Conservation (phyloP, 2,888 invertebrate genomes). For the Euplagia quadripunctaria region DNA sequence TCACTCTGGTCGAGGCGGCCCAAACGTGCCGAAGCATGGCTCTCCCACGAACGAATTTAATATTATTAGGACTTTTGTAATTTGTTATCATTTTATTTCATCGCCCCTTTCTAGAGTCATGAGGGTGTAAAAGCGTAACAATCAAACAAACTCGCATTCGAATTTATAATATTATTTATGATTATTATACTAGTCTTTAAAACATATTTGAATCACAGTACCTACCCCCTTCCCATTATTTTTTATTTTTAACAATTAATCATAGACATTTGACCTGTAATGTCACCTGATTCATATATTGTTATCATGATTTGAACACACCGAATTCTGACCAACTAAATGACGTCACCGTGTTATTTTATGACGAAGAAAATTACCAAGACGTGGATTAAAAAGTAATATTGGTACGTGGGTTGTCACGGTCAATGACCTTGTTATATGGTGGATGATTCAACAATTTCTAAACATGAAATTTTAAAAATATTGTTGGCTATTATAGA, state of each 20-base stretch:
- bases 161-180: too few species aligned
- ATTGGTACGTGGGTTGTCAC: not conserved
- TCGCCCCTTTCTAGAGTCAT: too few species aligned
- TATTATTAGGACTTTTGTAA: too few species aligned
- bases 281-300: constrained; percentile 1
- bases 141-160: too few species aligned
- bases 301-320: not conserved
- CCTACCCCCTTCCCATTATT: not conserved
- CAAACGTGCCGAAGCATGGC: too few species aligned
- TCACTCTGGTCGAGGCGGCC: too few species aligned
- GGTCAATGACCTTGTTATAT: constrained; percentile 1
- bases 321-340: not conserved
- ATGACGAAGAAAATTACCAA: constrained; percentile 4
- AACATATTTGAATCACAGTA: too few species aligned
- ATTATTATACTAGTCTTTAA: too few species aligned
- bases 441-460: not conserved
- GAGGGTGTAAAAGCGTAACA: too few species aligned
- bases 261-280: not conserved
- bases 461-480: not conserved
- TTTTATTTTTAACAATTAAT: not conserved
- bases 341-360: constrained; percentile 1
- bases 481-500: not conserved
- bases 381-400: constrained; percentile 2
- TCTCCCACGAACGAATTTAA: too few species aligned
- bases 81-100: too few species aligned